These are phyloP conservation scores for Bombus superbus DNA, from an alignment of 1,140 invertebrate genomes.

Conservation along the genomic window DNA sequence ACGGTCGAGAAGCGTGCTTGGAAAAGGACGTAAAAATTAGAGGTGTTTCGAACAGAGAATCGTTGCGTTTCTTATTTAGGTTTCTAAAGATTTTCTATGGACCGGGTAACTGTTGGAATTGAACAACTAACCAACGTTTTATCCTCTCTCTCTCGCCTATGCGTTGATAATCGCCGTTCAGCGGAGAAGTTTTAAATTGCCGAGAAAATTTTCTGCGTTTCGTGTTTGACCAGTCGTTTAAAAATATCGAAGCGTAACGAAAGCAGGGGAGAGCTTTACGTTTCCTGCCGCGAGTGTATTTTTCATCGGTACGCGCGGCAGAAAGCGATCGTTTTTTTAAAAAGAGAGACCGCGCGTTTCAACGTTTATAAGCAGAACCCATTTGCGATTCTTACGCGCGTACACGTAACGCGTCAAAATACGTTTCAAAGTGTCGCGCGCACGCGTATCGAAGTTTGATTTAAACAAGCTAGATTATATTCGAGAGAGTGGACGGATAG, in stretches of 20 bases:
- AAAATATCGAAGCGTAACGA: too few species aligned
- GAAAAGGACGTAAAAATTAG: not conserved
- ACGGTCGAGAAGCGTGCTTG: too few species aligned
- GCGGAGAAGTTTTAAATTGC: not conserved
- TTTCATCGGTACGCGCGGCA: not conserved
- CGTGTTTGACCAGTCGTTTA: not conserved
- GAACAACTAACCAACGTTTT: not conserved
- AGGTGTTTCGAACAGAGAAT: too few species aligned
- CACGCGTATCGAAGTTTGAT: not conserved
- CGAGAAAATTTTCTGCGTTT: not conserved
- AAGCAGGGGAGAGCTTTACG: too few species aligned
- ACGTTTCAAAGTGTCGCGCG: conserved; percentile 17
- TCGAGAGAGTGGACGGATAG: conserved; percentile 11
- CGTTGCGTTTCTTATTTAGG: not conserved
- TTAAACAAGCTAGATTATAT: conserved; percentile 35
- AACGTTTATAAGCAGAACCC: conserved; percentile 16
- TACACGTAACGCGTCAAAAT: not conserved
- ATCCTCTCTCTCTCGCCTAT: too few species aligned
- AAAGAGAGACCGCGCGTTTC: not conserved
- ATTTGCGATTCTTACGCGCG: not conserved
- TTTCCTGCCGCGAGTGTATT: not conserved
- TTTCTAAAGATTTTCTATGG: not conserved
- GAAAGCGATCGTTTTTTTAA: not conserved
- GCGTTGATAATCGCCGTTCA: not conserved
- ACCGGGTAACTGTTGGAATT: not conserved